These are phyloP conservation scores for Leptosomus discolor DNA, from an alignment of 2,113 vertebrate species.

Conservation along the genomic window DNA sequence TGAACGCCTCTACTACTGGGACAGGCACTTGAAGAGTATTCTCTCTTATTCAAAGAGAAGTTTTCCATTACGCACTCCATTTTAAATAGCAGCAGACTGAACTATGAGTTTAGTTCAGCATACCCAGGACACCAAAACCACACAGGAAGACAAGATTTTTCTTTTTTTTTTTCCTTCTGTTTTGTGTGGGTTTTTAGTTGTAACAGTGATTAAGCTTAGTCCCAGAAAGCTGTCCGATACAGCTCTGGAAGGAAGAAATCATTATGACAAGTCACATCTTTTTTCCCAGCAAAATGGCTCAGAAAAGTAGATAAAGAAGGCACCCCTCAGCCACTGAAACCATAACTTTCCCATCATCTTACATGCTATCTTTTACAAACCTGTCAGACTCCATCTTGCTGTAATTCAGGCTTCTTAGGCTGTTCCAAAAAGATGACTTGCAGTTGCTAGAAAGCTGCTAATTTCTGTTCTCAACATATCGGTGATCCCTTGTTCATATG, in stretches of 20 bases:
- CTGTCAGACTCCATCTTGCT: background rate
- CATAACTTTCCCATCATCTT: background rate
- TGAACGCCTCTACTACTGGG: background rate
- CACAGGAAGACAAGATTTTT: background rate
- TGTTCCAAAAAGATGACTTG: background rate
- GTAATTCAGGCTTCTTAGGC: background rate
- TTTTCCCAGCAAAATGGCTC: background rate
- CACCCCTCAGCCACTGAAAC: background rate
- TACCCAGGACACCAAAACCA: background rate
- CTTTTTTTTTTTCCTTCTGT: background rate
- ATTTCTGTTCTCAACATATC: background rate
- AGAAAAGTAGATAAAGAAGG: background rate
- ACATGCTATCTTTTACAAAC: background rate
- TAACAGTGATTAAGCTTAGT: background rate
- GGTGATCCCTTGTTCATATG: background rate
- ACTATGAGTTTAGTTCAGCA: background rate
- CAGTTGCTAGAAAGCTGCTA: background rate
- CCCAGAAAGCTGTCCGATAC: background rate
- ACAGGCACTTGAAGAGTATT: background rate
- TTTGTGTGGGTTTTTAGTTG: background rate
- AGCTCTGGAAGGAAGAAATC: background rate
- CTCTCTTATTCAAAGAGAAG: background rate
- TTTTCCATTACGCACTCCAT: background rate
- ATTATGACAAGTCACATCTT: background rate
- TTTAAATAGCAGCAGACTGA: background rate